These are phyloP conservation scores for Steinernema carpocapsae DNA, from an alignment of 2,888 invertebrate species.

Conservation along the genomic window DNA sequence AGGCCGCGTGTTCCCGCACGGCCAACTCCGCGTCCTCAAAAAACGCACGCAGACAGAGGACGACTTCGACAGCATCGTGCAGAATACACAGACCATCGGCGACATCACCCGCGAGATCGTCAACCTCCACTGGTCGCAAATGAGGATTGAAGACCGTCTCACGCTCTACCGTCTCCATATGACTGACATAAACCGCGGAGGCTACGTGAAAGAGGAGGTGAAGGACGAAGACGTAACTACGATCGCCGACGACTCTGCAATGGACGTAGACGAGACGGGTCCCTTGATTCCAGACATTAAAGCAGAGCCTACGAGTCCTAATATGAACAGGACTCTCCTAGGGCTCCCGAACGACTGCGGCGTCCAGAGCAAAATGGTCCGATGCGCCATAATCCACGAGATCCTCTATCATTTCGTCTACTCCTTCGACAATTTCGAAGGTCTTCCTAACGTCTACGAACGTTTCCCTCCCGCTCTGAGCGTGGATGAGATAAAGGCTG, in stretches of 20 bases:
- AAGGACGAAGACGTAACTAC: too few relatives aligned
- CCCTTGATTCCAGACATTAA: not conserved
- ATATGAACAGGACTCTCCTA: not conserved
- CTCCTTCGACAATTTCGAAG: conserved; percentile 37
- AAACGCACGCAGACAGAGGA: not conserved
- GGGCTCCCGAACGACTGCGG: conserved; percentile 21
- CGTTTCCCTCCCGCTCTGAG: conserved; percentile 40
- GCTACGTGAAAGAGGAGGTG: too few relatives aligned
- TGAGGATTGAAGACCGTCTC: conserved; percentile 9
- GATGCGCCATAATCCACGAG: conserved; percentile 50
- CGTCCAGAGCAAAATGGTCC: conserved; percentile 38
- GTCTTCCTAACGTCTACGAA: conserved; percentile 40
- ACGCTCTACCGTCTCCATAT: conserved; percentile 11
- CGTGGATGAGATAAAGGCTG: conserved; percentile 14
- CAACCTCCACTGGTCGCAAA: conserved; percentile 12
- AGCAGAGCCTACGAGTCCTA: not conserved
- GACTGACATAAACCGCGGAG: conserved; percentile 7
- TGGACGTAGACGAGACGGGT: not conserved
- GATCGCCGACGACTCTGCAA: not conserved
- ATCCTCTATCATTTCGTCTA: conserved; percentile 53
- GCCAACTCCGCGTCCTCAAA: conserved; percentile 47
- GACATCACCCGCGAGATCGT: not conserved
- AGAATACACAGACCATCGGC: not conserved
- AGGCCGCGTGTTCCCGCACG: conserved; percentile 63
- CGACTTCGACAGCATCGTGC: not conserved